These are phyloP conservation scores for Phaethon lepturus DNA, from an alignment of 2,113 vertebrate species.

Conservation along the genomic window DNA sequence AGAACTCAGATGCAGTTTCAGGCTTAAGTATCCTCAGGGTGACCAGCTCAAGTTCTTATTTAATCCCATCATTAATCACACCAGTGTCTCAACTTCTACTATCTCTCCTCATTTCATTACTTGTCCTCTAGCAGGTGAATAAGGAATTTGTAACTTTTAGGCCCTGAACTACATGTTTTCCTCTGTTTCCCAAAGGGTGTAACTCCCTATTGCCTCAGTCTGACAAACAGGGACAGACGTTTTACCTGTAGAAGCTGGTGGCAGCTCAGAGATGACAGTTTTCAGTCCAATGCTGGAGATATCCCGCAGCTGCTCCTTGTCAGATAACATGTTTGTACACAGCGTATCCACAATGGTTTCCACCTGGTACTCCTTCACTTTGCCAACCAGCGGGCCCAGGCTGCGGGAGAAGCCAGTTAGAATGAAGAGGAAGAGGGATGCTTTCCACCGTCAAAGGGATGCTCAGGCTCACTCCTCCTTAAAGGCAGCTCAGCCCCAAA, in stretches of 20 bases:
- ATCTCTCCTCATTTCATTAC: not conserved
- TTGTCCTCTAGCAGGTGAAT: not conserved
- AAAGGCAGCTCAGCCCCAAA: not conserved
- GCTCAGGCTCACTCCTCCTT: not conserved
- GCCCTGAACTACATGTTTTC: not conserved
- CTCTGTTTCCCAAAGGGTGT: not conserved
- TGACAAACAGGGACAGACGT: not conserved
- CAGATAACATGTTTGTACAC: constrained; percentile 91
- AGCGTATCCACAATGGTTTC: constrained; percentile 93
- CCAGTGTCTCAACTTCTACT: not conserved
- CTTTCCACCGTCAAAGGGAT: not conserved
- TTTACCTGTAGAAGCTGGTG: constrained; percentile 86
- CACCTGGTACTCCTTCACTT: constrained; percentile 96
- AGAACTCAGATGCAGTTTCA: not conserved
- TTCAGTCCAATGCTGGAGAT: constrained; percentile 96
- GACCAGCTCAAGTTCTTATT: not conserved
- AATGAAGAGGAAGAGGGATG: not conserved
- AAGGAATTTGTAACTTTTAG: not conserved
- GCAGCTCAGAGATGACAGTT: constrained; percentile 89
- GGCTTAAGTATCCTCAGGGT: not conserved
- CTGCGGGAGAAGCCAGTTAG: constrained; percentile 56
- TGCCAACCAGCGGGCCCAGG: constrained; percentile 91
- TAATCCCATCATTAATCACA: not conserved
- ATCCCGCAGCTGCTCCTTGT: constrained; percentile 93
- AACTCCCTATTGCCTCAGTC: not conserved